Percentiles rank a stretch among this genome's conserved stretches.
phyloP scores from a whole-genome alignment of 2,888 invertebrate genomes.

The Protula sp. region DNA sequence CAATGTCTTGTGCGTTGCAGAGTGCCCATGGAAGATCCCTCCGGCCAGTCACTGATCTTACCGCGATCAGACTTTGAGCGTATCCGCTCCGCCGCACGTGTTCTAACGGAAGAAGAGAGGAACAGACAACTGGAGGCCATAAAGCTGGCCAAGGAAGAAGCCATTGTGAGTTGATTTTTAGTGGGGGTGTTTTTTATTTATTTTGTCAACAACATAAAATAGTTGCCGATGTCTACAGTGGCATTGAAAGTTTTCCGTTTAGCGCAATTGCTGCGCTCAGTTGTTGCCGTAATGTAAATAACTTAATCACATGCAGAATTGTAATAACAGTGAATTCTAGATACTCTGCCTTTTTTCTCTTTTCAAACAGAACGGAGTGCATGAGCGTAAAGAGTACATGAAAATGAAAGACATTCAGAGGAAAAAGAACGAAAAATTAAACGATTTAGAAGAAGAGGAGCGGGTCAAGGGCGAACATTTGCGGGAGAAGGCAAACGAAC shows the following conservation, averaged over 20 bases:
- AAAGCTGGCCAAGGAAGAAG: conserved; percentile 26
- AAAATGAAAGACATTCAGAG: conserved; percentile 46
- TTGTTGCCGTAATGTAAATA: too few species aligned
- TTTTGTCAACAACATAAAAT: too few species aligned
- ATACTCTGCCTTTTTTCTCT: too few species aligned
- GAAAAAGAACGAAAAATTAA: conserved; percentile 46
- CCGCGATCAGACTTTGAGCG: conserved; percentile 38
- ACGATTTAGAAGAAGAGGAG: conserved; percentile 51
- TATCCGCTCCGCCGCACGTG: conserved; percentile 37
- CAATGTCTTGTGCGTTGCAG: too few species aligned
- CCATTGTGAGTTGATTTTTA: too few species aligned
- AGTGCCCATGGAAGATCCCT: conserved; percentile 49
- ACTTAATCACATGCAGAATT: too few species aligned
- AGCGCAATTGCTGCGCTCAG: too few species aligned
- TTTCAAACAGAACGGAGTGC: conserved; percentile 42
- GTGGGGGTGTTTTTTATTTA: too few species aligned
- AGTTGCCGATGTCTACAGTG: too few species aligned
- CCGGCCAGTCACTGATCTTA: conserved; percentile 44
- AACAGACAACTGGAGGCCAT: conserved; percentile 27
- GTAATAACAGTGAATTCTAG: too few species aligned
- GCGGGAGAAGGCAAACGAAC: conserved; percentile 46
- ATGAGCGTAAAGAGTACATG: conserved; percentile 45
- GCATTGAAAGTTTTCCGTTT: too few species aligned
- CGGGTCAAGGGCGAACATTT: conserved; percentile 50
- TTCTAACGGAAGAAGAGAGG: conserved; percentile 40